Evolutionary conservation across 2,797 vertebrate species (phyloP).

Genomic region (Mionectes olivaceus): DNA sequence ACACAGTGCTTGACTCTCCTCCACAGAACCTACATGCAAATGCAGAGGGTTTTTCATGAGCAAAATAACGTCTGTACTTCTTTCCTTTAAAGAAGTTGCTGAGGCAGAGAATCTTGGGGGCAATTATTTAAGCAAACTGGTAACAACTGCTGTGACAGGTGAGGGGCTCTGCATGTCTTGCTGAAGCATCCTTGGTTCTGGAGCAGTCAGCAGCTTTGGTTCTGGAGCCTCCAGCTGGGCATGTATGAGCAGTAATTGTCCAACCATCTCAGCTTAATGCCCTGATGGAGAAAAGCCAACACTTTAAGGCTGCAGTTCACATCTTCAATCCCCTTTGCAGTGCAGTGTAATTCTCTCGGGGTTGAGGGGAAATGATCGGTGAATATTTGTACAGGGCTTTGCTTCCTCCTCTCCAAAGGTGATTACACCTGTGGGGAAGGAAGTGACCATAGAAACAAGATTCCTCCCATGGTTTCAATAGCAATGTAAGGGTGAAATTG

Average conservation of each 20-base stretch:
- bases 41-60: fast-evolving
- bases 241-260: fast-evolving
- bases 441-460: not conserved
- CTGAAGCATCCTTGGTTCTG: not conserved
- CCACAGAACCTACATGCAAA: not conserved
- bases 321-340: not conserved
- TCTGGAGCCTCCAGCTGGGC: not conserved
- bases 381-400: not conserved
- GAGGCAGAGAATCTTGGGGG: not conserved
- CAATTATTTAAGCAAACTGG: not conserved
- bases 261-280: not conserved
- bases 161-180: not conserved
- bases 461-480: not conserved
- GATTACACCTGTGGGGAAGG: not conserved
- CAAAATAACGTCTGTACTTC: not conserved
- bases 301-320: not conserved
- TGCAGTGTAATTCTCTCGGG: not conserved
- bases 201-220: not conserved
- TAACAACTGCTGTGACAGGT: fast-evolving
- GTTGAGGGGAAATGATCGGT: not conserved
- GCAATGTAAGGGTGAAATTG: not conserved
- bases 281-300: not conserved
- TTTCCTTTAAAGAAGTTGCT: not conserved
- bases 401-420: not conserved
- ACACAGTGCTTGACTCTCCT: not conserved